Base-by-base conservation (phyloP, 2,113 vertebrate species). In the Hemiscyllium ocellatum region DNA sequence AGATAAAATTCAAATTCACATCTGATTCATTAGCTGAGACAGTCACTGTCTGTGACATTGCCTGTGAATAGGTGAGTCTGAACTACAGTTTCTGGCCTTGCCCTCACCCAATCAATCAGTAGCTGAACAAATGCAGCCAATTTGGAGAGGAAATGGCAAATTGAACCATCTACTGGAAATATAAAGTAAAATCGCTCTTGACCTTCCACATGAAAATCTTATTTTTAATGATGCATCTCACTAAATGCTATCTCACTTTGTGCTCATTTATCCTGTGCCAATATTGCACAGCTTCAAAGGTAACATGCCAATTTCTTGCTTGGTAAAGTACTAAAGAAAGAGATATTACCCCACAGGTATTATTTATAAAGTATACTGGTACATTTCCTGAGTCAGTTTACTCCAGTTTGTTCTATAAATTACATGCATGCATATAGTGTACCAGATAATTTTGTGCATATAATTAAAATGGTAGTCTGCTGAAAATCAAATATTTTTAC, bases 61-160 rank as follows among this genome's bases (percentile, higher is more conserved):
- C 13, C 42, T 26, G 6, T 72, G 47, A 95, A 95, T 42, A 72
- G 94, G 69, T 50, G 69, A 72, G 94, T 24, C n/a, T 70, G 42
- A 95, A 95, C 42, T 19, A 72, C 26, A 42, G 50, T 95, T 95
- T 47, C 94, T 95, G 69, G 24, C 68, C 94, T 50, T 72, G 24
- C 29, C 24, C 94, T 95, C 69, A 26, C 94, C 69, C 94, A 95
- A 76, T 95, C 94, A 95, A 95, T 90, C 87, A 61, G 87, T 95
- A 52, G 12, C 47, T 70, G 26, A 72, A 72, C 68, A 76, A 72
- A 10, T 95, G 37, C 37, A 52, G 26, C 42, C 42, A 50, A 42
- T 95, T 72, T 95, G 68, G 68, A 95, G 50, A 72, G 87, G 69
- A 95, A 50, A 47, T 70, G 66, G 94, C 26, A 72, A 61, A 72